A percentile compares a stretch with the other conserved stretches of the same genome.
Evolutionary conservation across 23 tunicate genomes (phyloP).

Genomic region (Trididemnum clinides): DNA sequence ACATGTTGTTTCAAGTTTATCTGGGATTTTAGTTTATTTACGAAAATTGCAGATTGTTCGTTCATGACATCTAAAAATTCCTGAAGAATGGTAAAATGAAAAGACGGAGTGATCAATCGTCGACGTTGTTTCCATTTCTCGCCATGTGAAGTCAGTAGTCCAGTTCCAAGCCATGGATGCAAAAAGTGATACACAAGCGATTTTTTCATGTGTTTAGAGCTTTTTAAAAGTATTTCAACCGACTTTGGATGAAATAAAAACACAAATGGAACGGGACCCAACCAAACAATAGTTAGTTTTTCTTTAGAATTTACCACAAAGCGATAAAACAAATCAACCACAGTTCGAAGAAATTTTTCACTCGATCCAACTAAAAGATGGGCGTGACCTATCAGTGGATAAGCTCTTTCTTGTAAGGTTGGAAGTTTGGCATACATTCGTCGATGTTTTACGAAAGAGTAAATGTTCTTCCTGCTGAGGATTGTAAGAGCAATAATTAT

Average conservation of each 20-base stretch:
- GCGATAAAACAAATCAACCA: neutral
- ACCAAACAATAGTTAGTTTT: neutral
- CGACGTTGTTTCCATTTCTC: conserved; percentile 92
- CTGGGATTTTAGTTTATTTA: conserved; percentile 12
- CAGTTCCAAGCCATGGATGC: conserved; percentile 87
- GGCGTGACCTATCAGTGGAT: conserved; percentile 19
- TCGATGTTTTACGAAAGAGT: neutral
- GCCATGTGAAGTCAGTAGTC: conserved; percentile 77
- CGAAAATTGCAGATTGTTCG: conserved; percentile 35
- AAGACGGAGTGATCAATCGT: conserved; percentile 86
- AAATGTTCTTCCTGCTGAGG: neutral
- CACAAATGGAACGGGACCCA: conserved; percentile 27
- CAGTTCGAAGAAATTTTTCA: neutral
- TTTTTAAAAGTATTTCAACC: conserved; percentile 66
- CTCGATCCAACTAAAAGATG: conserved; percentile 5
- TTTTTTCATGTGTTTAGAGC: conserved; percentile 79
- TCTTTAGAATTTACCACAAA: neutral
- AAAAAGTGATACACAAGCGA: conserved; percentile 62
- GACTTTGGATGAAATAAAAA: conserved; percentile 58
- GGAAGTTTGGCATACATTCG: neutral
- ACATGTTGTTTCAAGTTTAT: conserved; percentile 21
- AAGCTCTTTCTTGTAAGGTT: neutral
- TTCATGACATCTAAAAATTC: conserved; percentile 94
- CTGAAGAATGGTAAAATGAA: conserved; percentile 89
- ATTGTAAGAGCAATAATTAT: neutral